Percentiles rank a stretch among this genome's conserved stretches.
Evolutionary conservation across 2,113 vertebrate species (phyloP).

Genomic region (Oreochromis spilurus): DNA sequence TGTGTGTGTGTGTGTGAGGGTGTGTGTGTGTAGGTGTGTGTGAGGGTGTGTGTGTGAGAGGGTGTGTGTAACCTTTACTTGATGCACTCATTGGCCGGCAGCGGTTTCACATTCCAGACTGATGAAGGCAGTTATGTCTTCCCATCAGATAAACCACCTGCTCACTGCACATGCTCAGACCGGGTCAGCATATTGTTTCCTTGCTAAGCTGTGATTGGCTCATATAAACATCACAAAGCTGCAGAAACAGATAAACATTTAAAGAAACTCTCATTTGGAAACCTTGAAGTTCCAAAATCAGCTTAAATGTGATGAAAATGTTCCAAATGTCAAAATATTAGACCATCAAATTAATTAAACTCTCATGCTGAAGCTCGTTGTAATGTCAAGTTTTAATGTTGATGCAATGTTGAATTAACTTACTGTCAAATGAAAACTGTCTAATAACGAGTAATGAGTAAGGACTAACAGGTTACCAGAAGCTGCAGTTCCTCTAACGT

Average conservation of each 20-base stretch:
- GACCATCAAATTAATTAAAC: neutral
- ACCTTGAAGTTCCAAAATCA: neutral
- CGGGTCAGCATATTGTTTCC: neutral
- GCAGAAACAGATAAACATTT: neutral
- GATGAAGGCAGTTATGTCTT: neutral
- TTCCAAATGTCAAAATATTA: neutral
- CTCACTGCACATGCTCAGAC: neutral
- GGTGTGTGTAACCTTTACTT: neutral
- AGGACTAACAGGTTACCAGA: neutral
- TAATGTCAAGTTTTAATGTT: neutral
- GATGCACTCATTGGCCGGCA: neutral
- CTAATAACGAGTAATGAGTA: neutral
- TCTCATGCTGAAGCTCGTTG: neutral
- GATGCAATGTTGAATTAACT: neutral
- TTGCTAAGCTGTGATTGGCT: neutral
- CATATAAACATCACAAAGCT: neutral
- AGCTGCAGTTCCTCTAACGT: neutral
- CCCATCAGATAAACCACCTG: neutral
- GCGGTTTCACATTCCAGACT: neutral
- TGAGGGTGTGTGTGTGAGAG: fast-evolving
- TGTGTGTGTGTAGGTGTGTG: fast-evolving
- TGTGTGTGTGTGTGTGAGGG: fast-evolving
- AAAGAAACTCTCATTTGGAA: neutral
- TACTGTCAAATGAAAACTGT: neutral
- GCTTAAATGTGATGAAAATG: neutral